phyloP scores from a whole-genome alignment of 1,140 invertebrate genomes.

The Portunus trituberculatus region DNA sequence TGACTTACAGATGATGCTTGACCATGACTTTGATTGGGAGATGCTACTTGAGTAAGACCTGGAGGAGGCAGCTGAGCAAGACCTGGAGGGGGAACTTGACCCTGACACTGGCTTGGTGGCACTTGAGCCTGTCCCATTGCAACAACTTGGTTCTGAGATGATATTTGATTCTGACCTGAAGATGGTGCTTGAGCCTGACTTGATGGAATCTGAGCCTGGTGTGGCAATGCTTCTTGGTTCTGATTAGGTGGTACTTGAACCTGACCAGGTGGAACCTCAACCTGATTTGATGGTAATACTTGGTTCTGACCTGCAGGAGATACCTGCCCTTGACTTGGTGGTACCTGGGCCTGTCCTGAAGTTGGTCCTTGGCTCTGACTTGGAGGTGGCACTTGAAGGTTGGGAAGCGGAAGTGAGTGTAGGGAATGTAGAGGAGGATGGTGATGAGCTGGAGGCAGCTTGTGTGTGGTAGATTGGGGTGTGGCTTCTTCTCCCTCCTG shows the following conservation, averaged over 20 bases:
- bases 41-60: background rate
- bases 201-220: background rate
- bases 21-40: background rate
- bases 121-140: background rate
- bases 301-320: background rate
- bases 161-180: background rate
- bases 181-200: background rate
- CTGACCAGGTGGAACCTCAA: background rate
- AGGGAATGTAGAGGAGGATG: background rate
- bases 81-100: conserved; percentile 8
- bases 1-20: background rate
- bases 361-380: background rate
- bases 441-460: conserved; percentile 21
- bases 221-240: conserved; percentile 31
- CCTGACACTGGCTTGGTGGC: background rate
- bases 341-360: conserved; percentile 12
- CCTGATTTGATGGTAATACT: background rate
- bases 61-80: background rate
- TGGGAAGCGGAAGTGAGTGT: background rate
- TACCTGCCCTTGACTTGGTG: background rate
- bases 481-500: background rate
- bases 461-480: background rate
- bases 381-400: background rate
- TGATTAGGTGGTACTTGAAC: background rate
- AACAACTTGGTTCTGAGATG: background rate